phyloP scores from a whole-genome alignment of 2,888 invertebrate genomes.

The Icerya purchasi region DNA sequence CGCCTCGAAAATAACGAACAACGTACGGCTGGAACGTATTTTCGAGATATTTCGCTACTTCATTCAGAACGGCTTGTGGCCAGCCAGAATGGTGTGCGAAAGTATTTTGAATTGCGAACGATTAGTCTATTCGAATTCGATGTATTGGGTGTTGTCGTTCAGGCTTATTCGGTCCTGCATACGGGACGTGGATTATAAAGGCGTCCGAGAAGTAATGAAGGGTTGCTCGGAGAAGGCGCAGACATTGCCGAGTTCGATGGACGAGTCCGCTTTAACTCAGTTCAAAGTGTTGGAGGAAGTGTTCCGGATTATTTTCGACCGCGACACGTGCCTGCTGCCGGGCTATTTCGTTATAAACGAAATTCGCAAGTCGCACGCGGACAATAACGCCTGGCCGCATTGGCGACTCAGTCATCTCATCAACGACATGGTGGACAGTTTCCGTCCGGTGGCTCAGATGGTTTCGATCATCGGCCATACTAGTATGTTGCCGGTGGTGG shows the following conservation, averaged over 20 bases:
- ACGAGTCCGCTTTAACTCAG: constrained; percentile 60
- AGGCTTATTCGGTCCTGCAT: constrained; percentile 62
- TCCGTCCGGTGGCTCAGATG: constrained; percentile 85
- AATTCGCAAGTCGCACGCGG: constrained; percentile 68
- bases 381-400: constrained; percentile 64
- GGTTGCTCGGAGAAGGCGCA: constrained; percentile 74
- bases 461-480: constrained; percentile 77
- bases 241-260: constrained; percentile 52
- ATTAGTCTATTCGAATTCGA: constrained; percentile 53
- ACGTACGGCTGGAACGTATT: constrained; percentile 6
- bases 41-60: constrained; percentile 10
- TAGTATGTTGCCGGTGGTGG: constrained; percentile 80
- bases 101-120: constrained; percentile 63
- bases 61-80: constrained; percentile 5
- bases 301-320: constrained; percentile 71
- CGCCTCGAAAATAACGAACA: constrained; percentile 6
- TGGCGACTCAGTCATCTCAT: constrained; percentile 77
- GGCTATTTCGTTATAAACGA: constrained; percentile 91
- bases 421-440: constrained; percentile 77
- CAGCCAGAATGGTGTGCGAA: constrained; percentile 57
- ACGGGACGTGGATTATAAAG: constrained; percentile 85
- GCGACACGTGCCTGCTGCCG: constrained; percentile 75
- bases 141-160: constrained; percentile 81
- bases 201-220: constrained; percentile 81
- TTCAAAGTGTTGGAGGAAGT: constrained; percentile 59